These are phyloP conservation scores for Nymphalis urticae DNA, from an alignment of 2,888 invertebrate genomes.

Conservation along the genomic window DNA sequence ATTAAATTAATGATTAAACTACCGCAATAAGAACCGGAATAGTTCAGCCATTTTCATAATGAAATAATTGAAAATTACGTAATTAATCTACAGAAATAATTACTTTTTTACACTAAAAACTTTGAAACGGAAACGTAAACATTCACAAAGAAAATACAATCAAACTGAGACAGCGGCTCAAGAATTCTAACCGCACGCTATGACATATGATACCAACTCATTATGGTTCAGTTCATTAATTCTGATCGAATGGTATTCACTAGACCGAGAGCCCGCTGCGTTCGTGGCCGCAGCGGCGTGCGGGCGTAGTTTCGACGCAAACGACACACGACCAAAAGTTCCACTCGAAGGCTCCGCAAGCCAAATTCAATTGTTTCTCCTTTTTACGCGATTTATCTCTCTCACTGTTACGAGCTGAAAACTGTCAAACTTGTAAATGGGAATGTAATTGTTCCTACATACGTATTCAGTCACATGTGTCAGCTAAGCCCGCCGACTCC, in stretches of 20 bases:
- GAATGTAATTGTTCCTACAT: not conserved
- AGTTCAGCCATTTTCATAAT: not conserved
- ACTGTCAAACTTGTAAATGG: conserved; percentile 9
- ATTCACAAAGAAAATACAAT: too few species aligned
- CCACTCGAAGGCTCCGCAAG: not conserved
- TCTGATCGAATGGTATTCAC: too few species aligned
- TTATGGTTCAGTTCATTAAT: too few species aligned
- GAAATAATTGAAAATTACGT: not conserved
- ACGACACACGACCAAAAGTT: not conserved
- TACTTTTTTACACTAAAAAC: not conserved
- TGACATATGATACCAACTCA: too few species aligned
- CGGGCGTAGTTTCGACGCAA: not conserved
- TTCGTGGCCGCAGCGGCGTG: not conserved
- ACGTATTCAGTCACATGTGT: too few species aligned
- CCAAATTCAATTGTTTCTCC: conserved; percentile 21
- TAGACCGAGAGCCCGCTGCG: not conserved
- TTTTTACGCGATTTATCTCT: conserved; percentile 19
- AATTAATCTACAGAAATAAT: too few species aligned
- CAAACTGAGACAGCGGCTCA: too few species aligned
- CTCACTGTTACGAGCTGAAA: not conserved
- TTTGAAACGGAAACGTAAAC: not conserved
- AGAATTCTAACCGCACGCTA: too few species aligned
- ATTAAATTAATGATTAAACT: too few species aligned
- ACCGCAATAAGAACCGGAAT: too few species aligned
- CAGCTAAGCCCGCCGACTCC: too few species aligned